phyloP scores from a whole-genome alignment of 2,113 vertebrate species.

The Bos taurus region ARS-UCD2.0 NC_037328.1:92010001-92010500 shows the following conservation, averaged over 20 bases:
- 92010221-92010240: neutral
- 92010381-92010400: neutral
- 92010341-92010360: neutral
- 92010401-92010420: neutral
- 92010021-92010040: neutral
- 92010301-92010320: neutral
- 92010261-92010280: neutral
- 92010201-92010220: neutral
- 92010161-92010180: neutral
- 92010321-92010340: neutral
- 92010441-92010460: neutral
- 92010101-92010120: neutral
- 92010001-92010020: neutral
- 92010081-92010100: neutral
- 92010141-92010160: neutral
- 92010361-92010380: neutral
- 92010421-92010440: neutral
- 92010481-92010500: neutral
- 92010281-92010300: neutral
- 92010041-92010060: neutral
- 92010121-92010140: neutral
- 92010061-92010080: neutral
- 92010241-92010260: neutral
- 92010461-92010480: neutral
- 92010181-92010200: neutral